phyloP scores from a whole-genome alignment of 2,113 vertebrate species.

The Pseudolaguvia tuberculata region DNA sequence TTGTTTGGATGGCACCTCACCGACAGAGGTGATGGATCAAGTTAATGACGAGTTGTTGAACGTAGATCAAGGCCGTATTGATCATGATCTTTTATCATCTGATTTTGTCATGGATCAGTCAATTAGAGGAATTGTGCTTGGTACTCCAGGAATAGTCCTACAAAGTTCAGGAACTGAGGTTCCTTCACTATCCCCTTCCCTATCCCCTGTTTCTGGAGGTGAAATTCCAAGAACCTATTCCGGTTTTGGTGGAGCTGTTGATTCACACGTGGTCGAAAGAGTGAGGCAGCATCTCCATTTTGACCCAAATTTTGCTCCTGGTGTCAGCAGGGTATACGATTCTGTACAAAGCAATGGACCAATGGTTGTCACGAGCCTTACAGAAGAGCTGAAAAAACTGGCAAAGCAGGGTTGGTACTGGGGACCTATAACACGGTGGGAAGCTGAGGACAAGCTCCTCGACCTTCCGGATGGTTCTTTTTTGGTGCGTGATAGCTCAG shows the following conservation, averaged over 20 bases:
- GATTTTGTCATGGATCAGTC: conserved; percentile 89
- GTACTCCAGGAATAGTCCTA: conserved; percentile 81
- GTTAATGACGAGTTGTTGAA: conserved; percentile 71
- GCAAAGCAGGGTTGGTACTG: conserved; percentile 98
- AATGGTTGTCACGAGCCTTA: conserved; percentile 94
- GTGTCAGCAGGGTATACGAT: conserved; percentile 90
- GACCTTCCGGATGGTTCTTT: conserved; percentile 92
- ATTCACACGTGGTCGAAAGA: conserved; percentile 82
- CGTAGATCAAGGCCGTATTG: conserved; percentile 75
- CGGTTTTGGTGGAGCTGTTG: conserved; percentile 75
- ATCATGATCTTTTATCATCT: conserved; percentile 75
- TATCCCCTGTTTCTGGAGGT: conserved; percentile 81
- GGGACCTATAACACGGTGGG: conserved; percentile 97
- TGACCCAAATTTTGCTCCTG: conserved; percentile 88
- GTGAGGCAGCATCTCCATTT: conserved; percentile 93
- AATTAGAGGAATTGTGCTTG: conserved; percentile 78
- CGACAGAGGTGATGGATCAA: conserved; percentile 89
- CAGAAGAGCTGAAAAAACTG: conserved; percentile 94
- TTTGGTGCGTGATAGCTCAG: conserved; percentile 93
- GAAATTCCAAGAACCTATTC: conserved; percentile 84
- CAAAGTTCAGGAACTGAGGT: conserved; percentile 78
- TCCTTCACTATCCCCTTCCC: conserved; percentile 86
- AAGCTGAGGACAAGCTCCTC: conserved; percentile 92
- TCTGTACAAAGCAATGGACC: conserved; percentile 92
- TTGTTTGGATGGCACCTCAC: conserved; percentile 84